phyloP scores from a whole-genome alignment of 2,113 vertebrate species.

The Scopus umbretta region DNA sequence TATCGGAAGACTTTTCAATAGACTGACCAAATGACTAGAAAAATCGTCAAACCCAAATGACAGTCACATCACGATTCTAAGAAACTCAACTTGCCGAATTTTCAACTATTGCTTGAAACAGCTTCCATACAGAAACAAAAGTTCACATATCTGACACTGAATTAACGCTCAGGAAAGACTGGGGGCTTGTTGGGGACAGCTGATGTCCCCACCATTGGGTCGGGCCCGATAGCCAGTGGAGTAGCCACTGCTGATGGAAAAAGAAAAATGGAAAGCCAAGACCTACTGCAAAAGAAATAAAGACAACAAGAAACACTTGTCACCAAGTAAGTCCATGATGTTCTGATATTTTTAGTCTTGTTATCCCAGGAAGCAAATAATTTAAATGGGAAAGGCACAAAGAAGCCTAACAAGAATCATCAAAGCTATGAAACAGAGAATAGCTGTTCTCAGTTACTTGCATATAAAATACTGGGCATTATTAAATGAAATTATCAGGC shows the following conservation, averaged over 20 bases:
- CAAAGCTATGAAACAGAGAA: neutral
- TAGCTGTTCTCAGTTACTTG: neutral
- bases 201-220: too few relatives aligned
- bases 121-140: neutral
- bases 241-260: neutral
- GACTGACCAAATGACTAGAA: neutral
- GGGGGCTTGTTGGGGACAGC: neutral
- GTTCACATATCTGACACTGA: neutral
- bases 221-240: neutral
- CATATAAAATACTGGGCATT: neutral
- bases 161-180: neutral
- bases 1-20: neutral
- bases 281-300: neutral
- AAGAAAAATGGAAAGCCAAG: neutral
- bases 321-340: neutral
- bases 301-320: neutral
- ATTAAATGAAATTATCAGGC: neutral
- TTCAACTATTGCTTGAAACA: neutral
- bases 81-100: neutral
- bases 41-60: neutral
- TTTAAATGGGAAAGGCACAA: neutral
- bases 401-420: neutral
- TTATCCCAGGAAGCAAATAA: neutral
- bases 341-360: neutral
- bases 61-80: neutral